A percentile compares a stretch with the other conserved stretches of the same genome.
These are phyloP conservation scores for Luperina testacea DNA, from an alignment of 2,888 invertebrate species.

Conservation along the genomic window DNA sequence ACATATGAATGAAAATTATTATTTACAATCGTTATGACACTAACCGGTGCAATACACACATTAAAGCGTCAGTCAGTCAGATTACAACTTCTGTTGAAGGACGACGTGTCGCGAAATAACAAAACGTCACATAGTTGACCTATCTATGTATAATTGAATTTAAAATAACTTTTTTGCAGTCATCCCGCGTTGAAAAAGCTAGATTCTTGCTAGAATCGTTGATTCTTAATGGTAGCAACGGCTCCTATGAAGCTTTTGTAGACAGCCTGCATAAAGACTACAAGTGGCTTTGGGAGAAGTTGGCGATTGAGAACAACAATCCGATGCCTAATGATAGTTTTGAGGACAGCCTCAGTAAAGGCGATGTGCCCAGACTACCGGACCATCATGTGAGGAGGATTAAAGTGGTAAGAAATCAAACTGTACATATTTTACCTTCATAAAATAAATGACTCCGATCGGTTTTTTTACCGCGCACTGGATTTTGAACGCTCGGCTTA, in stretches of 20 bases:
- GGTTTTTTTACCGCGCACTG: neutral
- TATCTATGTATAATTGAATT: neutral
- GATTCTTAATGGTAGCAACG: conserved; percentile 81
- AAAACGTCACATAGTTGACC: neutral
- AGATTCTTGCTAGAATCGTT: conserved; percentile 83
- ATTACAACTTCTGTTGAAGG: conserved; percentile 9
- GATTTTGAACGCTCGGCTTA: neutral
- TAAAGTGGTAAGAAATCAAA: conserved; percentile 82
- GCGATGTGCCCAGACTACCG: conserved; percentile 90
- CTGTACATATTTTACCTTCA: neutral
- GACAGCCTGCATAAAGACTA: conserved; percentile 89
- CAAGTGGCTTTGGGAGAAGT: conserved; percentile 89
- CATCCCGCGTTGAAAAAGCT: conserved; percentile 78
- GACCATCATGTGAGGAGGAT: conserved; percentile 88
- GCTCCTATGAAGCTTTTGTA: conserved; percentile 89
- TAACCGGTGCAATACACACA: conserved; percentile 1
- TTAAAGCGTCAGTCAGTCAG: conserved; percentile 25
- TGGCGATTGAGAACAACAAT: conserved; percentile 80
- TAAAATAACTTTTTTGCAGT: conserved; percentile 74
- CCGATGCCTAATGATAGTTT: conserved; percentile 83
- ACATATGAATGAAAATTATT: neutral
- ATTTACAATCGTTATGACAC: neutral
- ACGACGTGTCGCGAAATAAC: conserved; percentile 18
- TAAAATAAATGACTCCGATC: neutral
- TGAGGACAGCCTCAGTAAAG: conserved; percentile 88